Conservation (phyloP, 1,140 invertebrate species). For the Ladona fulva region DNA sequence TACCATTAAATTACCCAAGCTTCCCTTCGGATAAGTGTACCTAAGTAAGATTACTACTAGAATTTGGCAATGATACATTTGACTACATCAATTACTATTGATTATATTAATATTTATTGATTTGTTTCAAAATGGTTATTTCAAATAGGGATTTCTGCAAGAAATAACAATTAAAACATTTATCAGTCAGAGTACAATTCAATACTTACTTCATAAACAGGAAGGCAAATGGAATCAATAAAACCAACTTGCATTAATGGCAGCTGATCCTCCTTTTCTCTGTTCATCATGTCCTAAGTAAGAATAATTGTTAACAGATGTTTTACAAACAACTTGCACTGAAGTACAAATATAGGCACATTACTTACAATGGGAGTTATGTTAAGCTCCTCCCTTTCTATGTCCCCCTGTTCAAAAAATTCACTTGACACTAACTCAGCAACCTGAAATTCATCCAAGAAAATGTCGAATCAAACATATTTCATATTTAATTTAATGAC, state of each 20-base stretch:
- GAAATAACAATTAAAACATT: no score
- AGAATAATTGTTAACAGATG: neutral
- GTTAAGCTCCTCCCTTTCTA: slow-evolving; percentile 75
- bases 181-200: no score
- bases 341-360: slow-evolving; percentile 7
- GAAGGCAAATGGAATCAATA: slow-evolving; percentile 91
- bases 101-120: no score
- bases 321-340: neutral
- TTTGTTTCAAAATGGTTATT: no score
- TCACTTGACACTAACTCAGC: slow-evolving; percentile 88
- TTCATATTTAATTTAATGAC: no score
- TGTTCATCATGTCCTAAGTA: slow-evolving; percentile 88
- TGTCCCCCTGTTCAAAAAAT: slow-evolving; percentile 93
- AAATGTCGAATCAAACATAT: no score
- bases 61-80: no score
- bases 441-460: slow-evolving; percentile 43
- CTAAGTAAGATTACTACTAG: no score
- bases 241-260: slow-evolving; percentile 95
- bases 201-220: slow-evolving; percentile 81
- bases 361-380: slow-evolving; percentile 74
- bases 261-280: slow-evolving; percentile 89
- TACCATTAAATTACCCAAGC: no score
- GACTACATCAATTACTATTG: no score
- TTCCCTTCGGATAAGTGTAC: no score
- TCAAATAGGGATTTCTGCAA: no score